Percentiles rank a stretch among this genome's conserved stretches.
These are phyloP conservation scores for Neodon shergylaensis DNA, from an alignment of 2,113 vertebrate genomes.

Conservation along the genomic window DNA sequence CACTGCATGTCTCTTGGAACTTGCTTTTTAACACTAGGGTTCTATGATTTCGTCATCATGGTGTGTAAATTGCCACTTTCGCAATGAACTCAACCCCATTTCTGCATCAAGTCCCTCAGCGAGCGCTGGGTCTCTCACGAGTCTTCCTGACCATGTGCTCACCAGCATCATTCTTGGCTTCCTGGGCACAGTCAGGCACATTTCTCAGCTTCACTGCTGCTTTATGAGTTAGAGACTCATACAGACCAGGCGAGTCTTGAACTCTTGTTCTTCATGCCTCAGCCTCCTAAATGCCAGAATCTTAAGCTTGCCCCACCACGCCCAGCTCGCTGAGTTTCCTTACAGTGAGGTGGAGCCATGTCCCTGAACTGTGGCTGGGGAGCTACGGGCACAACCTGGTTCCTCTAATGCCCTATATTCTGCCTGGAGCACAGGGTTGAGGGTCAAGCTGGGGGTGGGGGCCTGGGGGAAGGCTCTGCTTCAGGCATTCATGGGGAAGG, in stretches of 20 bases:
- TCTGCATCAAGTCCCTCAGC: not conserved
- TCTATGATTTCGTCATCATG: constrained; percentile 21
- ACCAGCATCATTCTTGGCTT: not conserved
- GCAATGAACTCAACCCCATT: not conserved
- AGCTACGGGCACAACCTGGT: not conserved
- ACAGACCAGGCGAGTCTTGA: not conserved
- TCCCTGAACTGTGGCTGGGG: not conserved
- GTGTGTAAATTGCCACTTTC: not conserved
- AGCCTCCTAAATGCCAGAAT: not conserved
- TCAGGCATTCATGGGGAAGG: not conserved
- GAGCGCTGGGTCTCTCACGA: not conserved
- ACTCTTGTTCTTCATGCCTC: not conserved
- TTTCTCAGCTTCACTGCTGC: not conserved
- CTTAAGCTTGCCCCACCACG: not conserved
- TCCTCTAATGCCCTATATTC: too few relatives aligned
- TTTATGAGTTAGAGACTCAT: not conserved
- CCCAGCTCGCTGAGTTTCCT: not conserved
- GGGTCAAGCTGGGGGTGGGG: not conserved
- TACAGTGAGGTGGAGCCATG: not conserved
- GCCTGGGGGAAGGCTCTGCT: not conserved
- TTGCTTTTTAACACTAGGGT: not conserved
- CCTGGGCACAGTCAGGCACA: not conserved
- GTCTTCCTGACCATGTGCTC: not conserved
- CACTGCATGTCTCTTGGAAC: not conserved
- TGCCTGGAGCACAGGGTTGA: not conserved